Evolutionary conservation across 2,113 vertebrate species (phyloP).

Genomic region (Numenius arquata): DNA sequence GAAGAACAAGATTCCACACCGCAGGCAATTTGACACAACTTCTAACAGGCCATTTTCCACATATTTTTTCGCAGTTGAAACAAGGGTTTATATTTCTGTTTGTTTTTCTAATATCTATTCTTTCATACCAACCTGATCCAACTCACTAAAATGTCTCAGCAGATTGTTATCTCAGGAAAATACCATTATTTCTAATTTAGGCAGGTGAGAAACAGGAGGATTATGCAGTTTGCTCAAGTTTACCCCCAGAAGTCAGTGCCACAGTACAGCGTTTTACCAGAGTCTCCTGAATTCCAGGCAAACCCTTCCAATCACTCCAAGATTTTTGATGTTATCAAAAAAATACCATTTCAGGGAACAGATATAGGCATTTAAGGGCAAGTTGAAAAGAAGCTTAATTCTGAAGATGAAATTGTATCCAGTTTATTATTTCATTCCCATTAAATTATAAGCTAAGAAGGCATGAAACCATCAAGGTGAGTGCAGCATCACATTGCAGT

Average conservation of each 20-base stretch:
- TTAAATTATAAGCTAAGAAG: neutral
- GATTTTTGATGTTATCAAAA: neutral
- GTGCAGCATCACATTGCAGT: neutral
- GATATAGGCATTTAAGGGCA: neutral
- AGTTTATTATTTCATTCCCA: neutral
- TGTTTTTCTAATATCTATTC: neutral
- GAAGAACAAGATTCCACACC: neutral
- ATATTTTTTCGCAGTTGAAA: neutral
- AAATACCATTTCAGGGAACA: neutral
- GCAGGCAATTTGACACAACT: neutral
- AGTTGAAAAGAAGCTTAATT: neutral
- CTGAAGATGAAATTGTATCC: neutral
- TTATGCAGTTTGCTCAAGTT: neutral
- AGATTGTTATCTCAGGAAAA: neutral
- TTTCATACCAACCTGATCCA: neutral
- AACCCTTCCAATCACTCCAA: neutral
- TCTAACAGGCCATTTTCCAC: neutral
- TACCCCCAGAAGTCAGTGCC: neutral
- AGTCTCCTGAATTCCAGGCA: neutral
- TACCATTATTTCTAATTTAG: neutral
- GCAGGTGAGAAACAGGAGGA: neutral
- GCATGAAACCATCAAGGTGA: neutral
- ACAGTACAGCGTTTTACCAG: neutral
- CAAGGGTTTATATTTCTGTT: neutral
- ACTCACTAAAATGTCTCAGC: neutral